These are phyloP conservation scores for Lutraria rhynchaena DNA, from an alignment of 1,140 invertebrate genomes.

Conservation along the genomic window DNA sequence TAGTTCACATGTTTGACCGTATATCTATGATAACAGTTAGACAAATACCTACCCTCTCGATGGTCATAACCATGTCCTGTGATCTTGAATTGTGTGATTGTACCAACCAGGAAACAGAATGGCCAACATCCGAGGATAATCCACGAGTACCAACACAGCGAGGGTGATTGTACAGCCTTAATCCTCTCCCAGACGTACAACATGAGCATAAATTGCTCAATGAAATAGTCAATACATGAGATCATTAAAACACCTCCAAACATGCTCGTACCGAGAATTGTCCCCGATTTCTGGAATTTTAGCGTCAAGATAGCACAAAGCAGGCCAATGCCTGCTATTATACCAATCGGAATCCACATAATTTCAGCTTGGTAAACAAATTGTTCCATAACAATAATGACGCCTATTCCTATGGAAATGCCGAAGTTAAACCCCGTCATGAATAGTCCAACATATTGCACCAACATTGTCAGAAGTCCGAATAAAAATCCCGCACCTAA, in stretches of 20 bases:
- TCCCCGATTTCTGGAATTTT: conserved; percentile 89
- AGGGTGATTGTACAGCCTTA: conserved; percentile 79
- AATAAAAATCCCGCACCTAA: conserved; percentile 89
- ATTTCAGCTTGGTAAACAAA: conserved; percentile 81
- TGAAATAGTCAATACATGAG: conserved; percentile 89
- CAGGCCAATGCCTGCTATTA: conserved; percentile 87
- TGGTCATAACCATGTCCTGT: conserved; percentile 88
- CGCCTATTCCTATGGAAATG: conserved; percentile 85
- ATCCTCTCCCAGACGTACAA: conserved; percentile 87
- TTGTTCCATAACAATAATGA: conserved; percentile 78
- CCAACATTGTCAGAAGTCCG: conserved; percentile 90
- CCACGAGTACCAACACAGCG: conserved; percentile 90
- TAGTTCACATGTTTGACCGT: no score
- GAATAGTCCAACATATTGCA: conserved; percentile 92
- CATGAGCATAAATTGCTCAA: conserved; percentile 88
- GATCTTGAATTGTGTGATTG: conserved; percentile 87
- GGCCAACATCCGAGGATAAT: conserved; percentile 89
- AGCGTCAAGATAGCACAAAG: conserved; percentile 88
- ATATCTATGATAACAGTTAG: no score
- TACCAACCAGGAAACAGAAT: conserved; percentile 86
- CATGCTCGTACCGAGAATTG: conserved; percentile 89
- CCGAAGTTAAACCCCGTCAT: conserved; percentile 92
- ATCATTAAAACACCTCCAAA: conserved; percentile 90
- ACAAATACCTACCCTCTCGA: conserved; percentile 76
- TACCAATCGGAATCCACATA: conserved; percentile 88